A percentile compares a stretch with the other conserved stretches of the same genome.
Conservation (phyloP, 2,888 invertebrate genomes). For the Microchrysa polita region DNA sequence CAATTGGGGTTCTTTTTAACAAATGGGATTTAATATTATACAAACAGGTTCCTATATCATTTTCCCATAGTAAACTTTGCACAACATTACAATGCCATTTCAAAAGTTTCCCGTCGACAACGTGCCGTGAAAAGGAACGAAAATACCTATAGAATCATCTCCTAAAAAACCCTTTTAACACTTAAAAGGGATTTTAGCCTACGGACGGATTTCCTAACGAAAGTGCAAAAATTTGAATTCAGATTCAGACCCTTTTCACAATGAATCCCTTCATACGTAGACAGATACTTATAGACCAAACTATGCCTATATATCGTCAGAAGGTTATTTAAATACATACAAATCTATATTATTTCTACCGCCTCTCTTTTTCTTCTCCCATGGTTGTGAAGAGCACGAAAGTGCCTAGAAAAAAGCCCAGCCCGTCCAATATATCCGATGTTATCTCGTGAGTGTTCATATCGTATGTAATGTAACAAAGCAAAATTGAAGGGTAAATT, state of each 20-base stretch:
- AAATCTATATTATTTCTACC: not conserved
- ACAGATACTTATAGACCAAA: not conserved
- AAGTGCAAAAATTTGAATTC: constrained; percentile 14
- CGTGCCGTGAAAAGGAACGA: not conserved
- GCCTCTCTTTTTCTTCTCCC: not conserved
- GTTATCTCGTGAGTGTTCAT: not conserved
- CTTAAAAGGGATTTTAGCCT: constrained; percentile 43
- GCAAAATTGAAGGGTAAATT: constrained; percentile 40
- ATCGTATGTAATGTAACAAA: no score
- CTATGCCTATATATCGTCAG: not conserved
- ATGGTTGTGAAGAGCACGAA: no score
- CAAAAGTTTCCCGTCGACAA: constrained; percentile 16
- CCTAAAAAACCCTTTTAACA: constrained; percentile 34
- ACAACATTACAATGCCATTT: constrained; percentile 18
- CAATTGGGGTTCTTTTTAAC: not conserved
- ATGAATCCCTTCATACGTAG: not conserved
- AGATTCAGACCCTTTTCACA: constrained; percentile 30
- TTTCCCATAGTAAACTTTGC: not conserved
- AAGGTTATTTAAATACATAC: not conserved
- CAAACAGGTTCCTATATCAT: constrained; percentile 18
- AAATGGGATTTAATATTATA: not conserved
- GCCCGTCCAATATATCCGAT: not conserved
- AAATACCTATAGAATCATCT: constrained; percentile 23
- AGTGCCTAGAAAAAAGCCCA: not conserved
- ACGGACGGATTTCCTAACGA: constrained; percentile 28